Evolutionary conservation across 2,797 vertebrate genomes (phyloP).

Genomic region (Avahi laniger): DNA sequence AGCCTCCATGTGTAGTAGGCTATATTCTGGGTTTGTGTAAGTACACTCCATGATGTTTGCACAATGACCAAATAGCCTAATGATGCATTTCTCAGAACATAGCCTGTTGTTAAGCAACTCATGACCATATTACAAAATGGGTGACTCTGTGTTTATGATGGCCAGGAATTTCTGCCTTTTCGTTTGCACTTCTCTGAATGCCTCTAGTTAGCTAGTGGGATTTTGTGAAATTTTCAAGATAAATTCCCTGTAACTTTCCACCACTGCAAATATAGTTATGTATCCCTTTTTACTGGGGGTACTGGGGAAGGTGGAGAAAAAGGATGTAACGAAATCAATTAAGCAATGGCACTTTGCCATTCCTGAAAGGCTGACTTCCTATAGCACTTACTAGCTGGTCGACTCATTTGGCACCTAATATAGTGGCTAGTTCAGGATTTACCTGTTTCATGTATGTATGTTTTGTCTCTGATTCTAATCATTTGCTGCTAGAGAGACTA

Average conservation of each 20-base stretch:
- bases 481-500: neutral
- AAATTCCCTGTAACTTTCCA: conserved; percentile 14
- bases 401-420: conserved; percentile 24
- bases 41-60: neutral
- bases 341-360: conserved; percentile 27
- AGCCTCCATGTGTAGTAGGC: neutral
- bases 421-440: neutral
- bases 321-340: conserved; percentile 22
- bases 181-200: conserved; percentile 35
- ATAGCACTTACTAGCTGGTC: neutral
- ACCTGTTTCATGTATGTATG: neutral
- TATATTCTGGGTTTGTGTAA: neutral
- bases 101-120: neutral
- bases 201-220: conserved; percentile 24
- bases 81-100: neutral
- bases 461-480: neutral
- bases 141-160: conserved; percentile 54
- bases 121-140: conserved; percentile 42
- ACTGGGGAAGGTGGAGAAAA: neutral
- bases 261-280: neutral
- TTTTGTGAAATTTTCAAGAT: conserved; percentile 40
- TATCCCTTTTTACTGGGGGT: neutral
- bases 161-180: conserved; percentile 23
- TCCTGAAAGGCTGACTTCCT: conserved; percentile 16
- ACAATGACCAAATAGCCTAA: neutral